Evolutionary conservation across 2,113 vertebrate genomes (phyloP), one percentile per base, ranked within the genome.

Genomic region (Uria aalge): DNA sequence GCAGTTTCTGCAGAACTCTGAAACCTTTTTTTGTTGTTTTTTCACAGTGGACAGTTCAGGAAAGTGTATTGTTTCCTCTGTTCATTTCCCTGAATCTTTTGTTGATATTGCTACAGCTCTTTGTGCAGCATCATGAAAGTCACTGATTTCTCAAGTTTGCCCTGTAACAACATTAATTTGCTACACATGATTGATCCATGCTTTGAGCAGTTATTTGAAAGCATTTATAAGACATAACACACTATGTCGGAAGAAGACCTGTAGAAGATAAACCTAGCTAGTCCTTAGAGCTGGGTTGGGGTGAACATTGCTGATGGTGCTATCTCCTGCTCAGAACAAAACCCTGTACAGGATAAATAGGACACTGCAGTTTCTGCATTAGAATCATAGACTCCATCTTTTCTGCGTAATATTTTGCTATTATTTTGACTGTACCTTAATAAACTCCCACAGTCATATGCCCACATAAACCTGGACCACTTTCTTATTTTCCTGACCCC

Each of bases 121-220:
- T 38, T 73, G 4, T 4, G 2, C 63, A 59, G 8, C 1, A 1
- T 52, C 59, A 50, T 73, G 32, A 21, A 85, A 83, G 27, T 38
- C 19, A 64, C 36, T 41, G 26, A 38, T 64, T 73, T 68, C 23
- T 84, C 12, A 67, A 73, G 5, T 7, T 50, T 85, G 29, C 47
- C 55, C 38, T 68, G 5, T 50, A 73, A 41, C 7, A 36, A 53
- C 36, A 8, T 24, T 74, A 71, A 43, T 85, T 90, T 78, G 11
- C 6, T 79, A 34, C 2, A 16, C 1, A 1, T 67, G 6, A 3
- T 62, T 0, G 2, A 52, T 7, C 3, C 12, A 40, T 18, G 11
- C 0, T 60, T 85, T 74, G 64, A 2, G 0, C 32, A 79, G 27
- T 59, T 53, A 41, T 38, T 89, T 59, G 16, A 68, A 94, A 94